Evolutionary conservation across 2,888 invertebrate genomes (phyloP), one percentile per base, ranked within the genome.

Genomic region (Boloria euphrosyne): DNA sequence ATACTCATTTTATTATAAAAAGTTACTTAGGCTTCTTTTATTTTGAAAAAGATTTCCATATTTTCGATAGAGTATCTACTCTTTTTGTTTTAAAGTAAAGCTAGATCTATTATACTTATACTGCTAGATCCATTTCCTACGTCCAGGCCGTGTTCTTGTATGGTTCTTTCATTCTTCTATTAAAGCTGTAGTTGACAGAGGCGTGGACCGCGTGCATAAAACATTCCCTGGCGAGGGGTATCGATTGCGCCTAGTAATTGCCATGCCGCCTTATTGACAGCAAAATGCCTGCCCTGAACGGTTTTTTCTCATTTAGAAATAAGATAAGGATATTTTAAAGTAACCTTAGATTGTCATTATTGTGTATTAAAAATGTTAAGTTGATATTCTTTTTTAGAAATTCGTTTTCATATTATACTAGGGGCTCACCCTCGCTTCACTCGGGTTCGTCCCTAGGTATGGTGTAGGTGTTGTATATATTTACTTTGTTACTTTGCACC

Each of bases 251-350:
- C 71, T 73, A 74, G 80, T 86, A 86, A 87, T 86, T 86, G 86
- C 85, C 84, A 80, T 80, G 82, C 80, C 76, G 82, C 80, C 81
- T 79, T 84, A 85, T 83, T 83, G 87, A 85, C 85, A 83, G 79
- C 76, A 73, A 73, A 74, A 75, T 75, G 77, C 74, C 76, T 76
- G 75, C 77, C 75, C 79, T 57, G 64, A 51, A 53, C 65, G 58
- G 62, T 65, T 67, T 71, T 69, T 65, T 70, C 22, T 66, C 70
- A 70, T 70, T 68, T 65, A 76, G 76, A 75, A 53, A 49, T 64
- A 60, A 62, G 52, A 27, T 59, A 57, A 46, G 57, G 46, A 51
- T 22, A 18, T 49, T 63, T 43, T 54, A 62, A 63, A 63, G 44
- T 58, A 44, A 59, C 31, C 49, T 46, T n/a, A 44, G 55, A 57